Conservation (phyloP, 2,888 invertebrate species). For the Perizoma flavofasciatum region DNA sequence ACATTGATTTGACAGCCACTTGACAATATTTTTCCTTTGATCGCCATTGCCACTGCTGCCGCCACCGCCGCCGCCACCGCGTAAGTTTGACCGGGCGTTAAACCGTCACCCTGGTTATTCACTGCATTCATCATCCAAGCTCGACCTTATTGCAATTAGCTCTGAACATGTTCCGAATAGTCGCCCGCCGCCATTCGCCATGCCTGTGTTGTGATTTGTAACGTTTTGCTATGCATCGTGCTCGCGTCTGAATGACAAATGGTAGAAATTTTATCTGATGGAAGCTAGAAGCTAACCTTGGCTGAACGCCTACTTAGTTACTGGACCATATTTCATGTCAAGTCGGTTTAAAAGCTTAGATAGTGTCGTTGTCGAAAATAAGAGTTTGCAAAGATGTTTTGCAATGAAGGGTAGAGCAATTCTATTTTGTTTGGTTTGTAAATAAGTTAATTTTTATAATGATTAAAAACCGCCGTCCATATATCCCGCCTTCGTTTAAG, state of each 20-base stretch:
- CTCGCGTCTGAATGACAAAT: slow-evolving; percentile 33
- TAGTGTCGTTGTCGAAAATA: background rate
- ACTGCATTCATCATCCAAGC: slow-evolving; percentile 1
- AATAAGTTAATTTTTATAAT: too few relatives aligned
- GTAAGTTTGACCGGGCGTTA: too few relatives aligned
- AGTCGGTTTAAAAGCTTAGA: slow-evolving; percentile 8
- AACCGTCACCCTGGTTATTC: too few relatives aligned
- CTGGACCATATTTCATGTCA: slow-evolving; percentile 14
- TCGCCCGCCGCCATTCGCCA: slow-evolving; percentile 9
- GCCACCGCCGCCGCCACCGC: too few relatives aligned
- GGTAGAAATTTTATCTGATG: slow-evolving; percentile 41
- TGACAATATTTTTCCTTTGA: too few relatives aligned
- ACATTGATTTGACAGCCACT: too few relatives aligned
- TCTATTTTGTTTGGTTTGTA: too few relatives aligned
- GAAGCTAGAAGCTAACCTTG: slow-evolving; percentile 30
- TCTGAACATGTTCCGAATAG: slow-evolving; percentile 18
- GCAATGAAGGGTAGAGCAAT: too few relatives aligned
- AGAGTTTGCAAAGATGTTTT: background rate
- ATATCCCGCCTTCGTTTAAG: too few relatives aligned
- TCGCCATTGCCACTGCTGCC: too few relatives aligned
- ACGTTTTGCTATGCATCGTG: slow-evolving; percentile 29
- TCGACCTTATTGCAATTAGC: slow-evolving; percentile 23
- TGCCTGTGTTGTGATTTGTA: slow-evolving; percentile 32
- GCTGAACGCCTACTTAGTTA: slow-evolving; percentile 18
- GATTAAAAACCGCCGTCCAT: too few relatives aligned